These are phyloP conservation scores for Yponomeuta evonymella DNA, from an alignment of 2,888 invertebrate genomes.

Conservation along the genomic window DNA sequence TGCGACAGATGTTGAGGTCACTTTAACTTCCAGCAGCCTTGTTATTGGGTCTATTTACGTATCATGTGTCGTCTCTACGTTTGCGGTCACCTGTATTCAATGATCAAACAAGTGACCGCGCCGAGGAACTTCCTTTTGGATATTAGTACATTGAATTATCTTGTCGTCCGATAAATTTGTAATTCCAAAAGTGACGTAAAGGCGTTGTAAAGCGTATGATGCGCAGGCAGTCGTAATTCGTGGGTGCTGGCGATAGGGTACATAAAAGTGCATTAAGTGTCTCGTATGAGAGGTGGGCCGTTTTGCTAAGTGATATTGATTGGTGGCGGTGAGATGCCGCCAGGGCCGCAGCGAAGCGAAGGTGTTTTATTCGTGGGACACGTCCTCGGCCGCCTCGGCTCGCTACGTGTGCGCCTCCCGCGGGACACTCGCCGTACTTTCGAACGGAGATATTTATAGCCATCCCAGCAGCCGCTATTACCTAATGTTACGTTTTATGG, in stretches of 20 bases:
- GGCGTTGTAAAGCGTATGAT: not conserved
- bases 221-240: constrained; percentile 27
- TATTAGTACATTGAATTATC: not conserved
- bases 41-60: not conserved
- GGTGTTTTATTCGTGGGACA: constrained; percentile 70
- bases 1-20: not conserved
- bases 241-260: constrained; percentile 26
- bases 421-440: constrained; percentile 72
- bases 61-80: not conserved
- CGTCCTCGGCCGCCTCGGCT: constrained; percentile 55
- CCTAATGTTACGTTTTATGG: constrained; percentile 76
- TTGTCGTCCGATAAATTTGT: too few species aligned
- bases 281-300: constrained; percentile 47
- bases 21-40: not conserved
- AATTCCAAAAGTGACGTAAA: not conserved
- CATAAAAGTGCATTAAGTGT: constrained; percentile 48
- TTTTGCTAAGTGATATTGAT: constrained; percentile 69
- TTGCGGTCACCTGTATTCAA: not conserved
- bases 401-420: constrained; percentile 65
- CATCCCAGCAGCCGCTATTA: constrained; percentile 73
- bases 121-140: not conserved
- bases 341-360: constrained; percentile 37
- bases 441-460: constrained; percentile 75
- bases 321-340: constrained; percentile 36
- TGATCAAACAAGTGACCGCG: not conserved